Base-by-base conservation (phyloP, 2,888 invertebrate genomes). In the Lepidochrysops patricia region DNA sequence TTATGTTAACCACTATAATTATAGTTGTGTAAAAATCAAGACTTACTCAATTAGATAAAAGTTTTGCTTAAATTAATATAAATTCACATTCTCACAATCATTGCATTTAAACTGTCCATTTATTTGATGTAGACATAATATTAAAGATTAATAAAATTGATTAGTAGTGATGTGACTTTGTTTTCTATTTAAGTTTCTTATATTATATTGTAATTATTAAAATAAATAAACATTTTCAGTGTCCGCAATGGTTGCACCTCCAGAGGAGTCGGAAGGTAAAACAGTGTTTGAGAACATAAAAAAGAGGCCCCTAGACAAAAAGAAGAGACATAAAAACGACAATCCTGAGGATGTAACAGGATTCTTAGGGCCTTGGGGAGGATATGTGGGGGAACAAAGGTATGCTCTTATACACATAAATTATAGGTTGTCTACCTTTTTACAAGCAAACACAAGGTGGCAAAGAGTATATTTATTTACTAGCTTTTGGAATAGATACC, bases 311-410 rank as follows among this genome's bases (percentile, higher is more conserved):
- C 82, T 94, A 1, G 96, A 95, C 72, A 94, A 93, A 69, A 91
- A 96, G 72, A 98, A 97, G 82, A 90, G 97, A 63, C 92, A 93
- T 60, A 94, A 93, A 79, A 99, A 99, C 84, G 94, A 95, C 72
- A 93, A 98, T 72, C 95, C 99, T 0, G 91, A 93, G 15, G 99
- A 99, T 84, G 91, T 99, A 23, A 97, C 95, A 48, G 98, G 98
- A 0, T 99, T 98, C 77, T 89, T 98, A 0, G 99, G 99, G 0
- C 99, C 99, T 0, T 99, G 99, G 99, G 99, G 97, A 61, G 96
- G 96, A 59, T 99, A 92, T 82, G 92, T 93, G 6, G 97, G 98
- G 74, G 99, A 99, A 82, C 91, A 94, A 72, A 93, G 90, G 90
- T 88, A 92, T 60, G 13, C 25, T 57, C n/a, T 35, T 3, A 19